A percentile compares a stretch with the other conserved stretches of the same genome.
These are phyloP conservation scores for Caenorhabditis parvicauda DNA, from an alignment of 2,888 invertebrate genomes.

Conservation along the genomic window DNA sequence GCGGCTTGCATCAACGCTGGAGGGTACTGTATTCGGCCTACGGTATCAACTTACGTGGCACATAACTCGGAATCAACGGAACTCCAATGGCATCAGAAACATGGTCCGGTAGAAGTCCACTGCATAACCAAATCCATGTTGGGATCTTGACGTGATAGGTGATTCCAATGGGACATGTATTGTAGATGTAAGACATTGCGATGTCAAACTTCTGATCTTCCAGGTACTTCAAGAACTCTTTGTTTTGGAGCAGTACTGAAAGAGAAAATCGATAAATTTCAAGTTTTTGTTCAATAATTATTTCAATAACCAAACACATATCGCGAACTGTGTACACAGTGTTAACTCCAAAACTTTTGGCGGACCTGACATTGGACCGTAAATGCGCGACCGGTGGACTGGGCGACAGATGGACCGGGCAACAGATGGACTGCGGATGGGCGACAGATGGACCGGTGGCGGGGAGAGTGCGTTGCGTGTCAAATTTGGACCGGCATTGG, in stretches of 20 bases:
- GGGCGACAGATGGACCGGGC: too few relatives aligned
- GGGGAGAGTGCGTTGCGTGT: too few relatives aligned
- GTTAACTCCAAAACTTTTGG: too few relatives aligned
- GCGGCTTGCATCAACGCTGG: conserved; percentile 44
- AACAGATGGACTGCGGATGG: too few relatives aligned
- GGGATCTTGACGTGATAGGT: conserved; percentile 48
- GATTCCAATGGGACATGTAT: conserved; percentile 48
- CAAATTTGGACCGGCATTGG: too few relatives aligned
- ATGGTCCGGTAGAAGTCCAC: conserved; percentile 45
- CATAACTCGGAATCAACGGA: conserved; percentile 46
- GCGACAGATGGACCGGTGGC: too few relatives aligned
- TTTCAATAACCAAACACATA: too few relatives aligned
- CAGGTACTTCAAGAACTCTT: conserved; percentile 34
- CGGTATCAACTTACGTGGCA: conserved; percentile 24
- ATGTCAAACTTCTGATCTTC: conserved; percentile 47
- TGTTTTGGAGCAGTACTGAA: conserved; percentile 26
- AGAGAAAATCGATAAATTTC: too few relatives aligned
- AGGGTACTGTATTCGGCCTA: conserved; percentile 1
- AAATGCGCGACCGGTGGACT: too few relatives aligned
- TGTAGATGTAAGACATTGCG: conserved; percentile 49
- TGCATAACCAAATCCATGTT: conserved; percentile 54
- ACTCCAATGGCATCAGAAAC: conserved; percentile 46
- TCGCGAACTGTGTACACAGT: too few relatives aligned
- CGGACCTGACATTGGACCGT: too few relatives aligned
- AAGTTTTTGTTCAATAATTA: too few relatives aligned